These are phyloP conservation scores for Clunio marinus DNA, from an alignment of 2,888 invertebrate species.

Conservation along the genomic window DNA sequence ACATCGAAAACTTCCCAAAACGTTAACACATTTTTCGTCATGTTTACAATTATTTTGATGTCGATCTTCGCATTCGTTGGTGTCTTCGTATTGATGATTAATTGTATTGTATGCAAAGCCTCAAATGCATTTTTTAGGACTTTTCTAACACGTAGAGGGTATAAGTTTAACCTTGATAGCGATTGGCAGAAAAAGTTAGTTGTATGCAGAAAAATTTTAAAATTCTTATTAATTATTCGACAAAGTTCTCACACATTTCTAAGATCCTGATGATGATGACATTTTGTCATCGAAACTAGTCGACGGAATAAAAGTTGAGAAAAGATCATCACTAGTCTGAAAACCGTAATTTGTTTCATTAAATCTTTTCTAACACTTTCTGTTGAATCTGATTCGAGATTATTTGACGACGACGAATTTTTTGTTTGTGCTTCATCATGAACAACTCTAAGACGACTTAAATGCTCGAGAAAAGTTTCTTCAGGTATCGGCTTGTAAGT, in stretches of 20 bases:
- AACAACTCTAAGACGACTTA: not conserved
- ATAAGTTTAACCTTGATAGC: too few relatives aligned
- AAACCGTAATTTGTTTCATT: too few relatives aligned
- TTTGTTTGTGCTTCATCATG: not conserved
- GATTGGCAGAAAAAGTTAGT: too few relatives aligned
- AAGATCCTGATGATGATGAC: too few relatives aligned
- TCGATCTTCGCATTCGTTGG: slow-evolving; percentile 3
- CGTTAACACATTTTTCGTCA: slow-evolving; percentile 11
- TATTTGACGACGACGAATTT: not conserved
- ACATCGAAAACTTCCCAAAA: slow-evolving; percentile 8
- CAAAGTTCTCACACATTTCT: too few relatives aligned
- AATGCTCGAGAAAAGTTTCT: slow-evolving; percentile 17
- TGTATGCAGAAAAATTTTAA: too few relatives aligned
- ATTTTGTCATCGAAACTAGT: too few relatives aligned
- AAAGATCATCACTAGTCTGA: too few relatives aligned
- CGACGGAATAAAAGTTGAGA: too few relatives aligned
- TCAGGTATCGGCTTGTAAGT: slow-evolving; percentile 33
- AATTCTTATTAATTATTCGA: too few relatives aligned
- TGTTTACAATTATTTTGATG: not conserved
- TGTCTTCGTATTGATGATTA: slow-evolving; percentile 15
- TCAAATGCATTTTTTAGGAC: not conserved
- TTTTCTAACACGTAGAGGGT: too few relatives aligned
- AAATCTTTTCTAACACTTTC: not conserved
- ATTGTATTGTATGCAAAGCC: slow-evolving; percentile 17
- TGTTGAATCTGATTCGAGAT: not conserved